phyloP scores from a whole-genome alignment of 1,140 invertebrate genomes.

The Drosophila seguyi region DNA sequence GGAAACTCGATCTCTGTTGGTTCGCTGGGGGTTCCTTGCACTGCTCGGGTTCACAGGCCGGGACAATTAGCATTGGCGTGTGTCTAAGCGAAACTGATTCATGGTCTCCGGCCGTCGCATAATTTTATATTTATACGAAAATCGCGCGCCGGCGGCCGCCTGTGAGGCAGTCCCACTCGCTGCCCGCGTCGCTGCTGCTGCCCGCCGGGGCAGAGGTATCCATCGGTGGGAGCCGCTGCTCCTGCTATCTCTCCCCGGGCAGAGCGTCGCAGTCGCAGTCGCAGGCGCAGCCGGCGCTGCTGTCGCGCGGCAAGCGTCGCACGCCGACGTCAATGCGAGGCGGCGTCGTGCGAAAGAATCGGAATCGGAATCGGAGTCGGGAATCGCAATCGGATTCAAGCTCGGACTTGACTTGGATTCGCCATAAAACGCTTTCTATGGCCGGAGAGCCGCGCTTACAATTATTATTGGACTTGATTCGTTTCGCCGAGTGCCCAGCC shows the following conservation, averaged over 20 bases:
- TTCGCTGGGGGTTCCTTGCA: background rate
- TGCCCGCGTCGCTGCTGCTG: slow-evolving; percentile 15
- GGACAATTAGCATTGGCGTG: slow-evolving; percentile 79
- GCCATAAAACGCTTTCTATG: background rate
- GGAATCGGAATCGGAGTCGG: slow-evolving; percentile 22
- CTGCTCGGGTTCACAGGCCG: slow-evolving; percentile 27
- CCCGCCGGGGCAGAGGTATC: slow-evolving; percentile 3
- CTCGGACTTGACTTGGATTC: slow-evolving; percentile 9
- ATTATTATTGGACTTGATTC: slow-evolving; percentile 73
- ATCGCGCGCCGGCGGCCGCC: slow-evolving; percentile 44
- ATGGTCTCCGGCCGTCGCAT: slow-evolving; percentile 65
- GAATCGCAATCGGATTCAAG: slow-evolving; percentile 10
- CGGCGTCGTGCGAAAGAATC: slow-evolving; percentile 48
- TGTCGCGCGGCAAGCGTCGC: background rate
- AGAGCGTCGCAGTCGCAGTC: slow-evolving; percentile 1
- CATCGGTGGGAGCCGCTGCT: background rate
- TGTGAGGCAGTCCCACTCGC: slow-evolving; percentile 48
- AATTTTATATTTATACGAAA: slow-evolving; percentile 83
- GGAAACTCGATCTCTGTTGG: too few species aligned
- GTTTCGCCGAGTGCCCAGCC: slow-evolving; percentile 39
- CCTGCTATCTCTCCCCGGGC: slow-evolving; percentile 17
- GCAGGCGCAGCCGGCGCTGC: slow-evolving; percentile 14
- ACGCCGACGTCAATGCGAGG: slow-evolving; percentile 57
- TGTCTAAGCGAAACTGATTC: slow-evolving; percentile 79
- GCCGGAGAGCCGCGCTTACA: slow-evolving; percentile 61